These are phyloP conservation scores for Merluccius polli DNA, from an alignment of 2,797 vertebrate genomes.

Conservation along the genomic window DNA sequence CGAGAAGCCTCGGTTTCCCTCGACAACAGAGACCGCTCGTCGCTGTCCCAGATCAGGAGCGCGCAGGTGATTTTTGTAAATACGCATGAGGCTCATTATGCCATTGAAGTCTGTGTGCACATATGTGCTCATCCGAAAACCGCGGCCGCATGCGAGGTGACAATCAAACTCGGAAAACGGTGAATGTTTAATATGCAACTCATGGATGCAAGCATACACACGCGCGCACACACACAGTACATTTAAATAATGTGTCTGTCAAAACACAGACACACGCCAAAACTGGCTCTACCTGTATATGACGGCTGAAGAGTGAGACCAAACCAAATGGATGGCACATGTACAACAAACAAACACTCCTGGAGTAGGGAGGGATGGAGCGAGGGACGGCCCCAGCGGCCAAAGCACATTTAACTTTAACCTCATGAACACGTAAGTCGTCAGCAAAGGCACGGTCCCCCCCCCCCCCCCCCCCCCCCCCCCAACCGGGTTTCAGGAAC, in stretches of 20 bases:
- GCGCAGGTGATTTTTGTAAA: constrained; percentile 41
- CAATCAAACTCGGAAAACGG: not conserved
- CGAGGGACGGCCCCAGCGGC: too few species aligned
- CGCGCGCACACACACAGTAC: not conserved
- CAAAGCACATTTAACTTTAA: too few species aligned
- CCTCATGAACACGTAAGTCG: too few species aligned
- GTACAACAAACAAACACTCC: not conserved
- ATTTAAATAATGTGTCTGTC: too few species aligned
- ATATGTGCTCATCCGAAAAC: constrained; percentile 6
- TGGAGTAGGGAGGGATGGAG: too few species aligned
- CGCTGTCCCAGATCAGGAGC: constrained; percentile 25
- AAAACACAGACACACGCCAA: not conserved
- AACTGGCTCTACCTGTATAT: not conserved
- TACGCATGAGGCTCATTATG: constrained; percentile 20
- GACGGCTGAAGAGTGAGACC: too few species aligned
- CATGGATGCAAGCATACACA: not conserved
- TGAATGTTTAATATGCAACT: not conserved
- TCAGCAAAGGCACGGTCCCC: too few species aligned
- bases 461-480: constrained; percentile 28
- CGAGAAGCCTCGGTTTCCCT: constrained; percentile 38
- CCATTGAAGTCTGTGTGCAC: not conserved
- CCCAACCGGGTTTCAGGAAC: constrained; percentile 49
- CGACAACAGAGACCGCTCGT: constrained; percentile 35
- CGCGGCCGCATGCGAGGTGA: not conserved
- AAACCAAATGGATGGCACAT: not conserved